A percentile compares a stretch with the other conserved stretches of the same genome.
These are phyloP conservation scores for Lochmaea crataegi DNA, from an alignment of 2,888 invertebrate species.

Conservation along the genomic window DNA sequence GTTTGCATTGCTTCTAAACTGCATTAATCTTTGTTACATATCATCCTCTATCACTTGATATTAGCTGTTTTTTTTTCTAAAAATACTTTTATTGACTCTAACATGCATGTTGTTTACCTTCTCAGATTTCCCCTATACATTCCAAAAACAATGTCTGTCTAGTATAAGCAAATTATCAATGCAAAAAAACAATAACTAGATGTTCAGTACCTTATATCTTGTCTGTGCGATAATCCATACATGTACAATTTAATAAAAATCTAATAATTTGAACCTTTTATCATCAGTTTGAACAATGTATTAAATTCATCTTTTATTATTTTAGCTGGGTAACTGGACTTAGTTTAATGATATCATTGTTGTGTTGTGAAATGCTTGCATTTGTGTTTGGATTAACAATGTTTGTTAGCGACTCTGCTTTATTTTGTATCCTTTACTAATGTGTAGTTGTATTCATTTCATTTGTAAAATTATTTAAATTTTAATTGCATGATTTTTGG, in stretches of 20 bases:
- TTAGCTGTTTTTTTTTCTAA: no score
- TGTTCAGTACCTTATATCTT: no score
- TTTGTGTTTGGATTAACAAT: conserved; percentile 80
- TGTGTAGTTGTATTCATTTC: neutral
- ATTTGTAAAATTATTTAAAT: neutral
- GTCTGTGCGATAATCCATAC: neutral
- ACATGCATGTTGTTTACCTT: no score
- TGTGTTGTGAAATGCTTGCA: conserved; percentile 74
- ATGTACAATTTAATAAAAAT: neutral
- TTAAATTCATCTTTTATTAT: conserved; percentile 50
- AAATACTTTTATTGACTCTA: no score
- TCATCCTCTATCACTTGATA: no score
- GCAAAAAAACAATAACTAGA: no score
- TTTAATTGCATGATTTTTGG: neutral
- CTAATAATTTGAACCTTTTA: no score
- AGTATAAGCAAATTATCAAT: no score
- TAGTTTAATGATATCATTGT: conserved; percentile 70
- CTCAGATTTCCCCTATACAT: no score
- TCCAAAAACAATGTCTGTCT: no score
- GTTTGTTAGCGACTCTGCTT: conserved; percentile 75
- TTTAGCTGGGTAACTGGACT: conserved; percentile 75
- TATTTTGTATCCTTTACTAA: conserved; percentile 79
- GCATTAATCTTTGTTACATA: no score
- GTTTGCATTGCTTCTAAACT: no score
- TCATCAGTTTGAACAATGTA: neutral